phyloP scores from a whole-genome alignment of 2,797 vertebrate genomes.

The Pteropus rufus region DNA sequence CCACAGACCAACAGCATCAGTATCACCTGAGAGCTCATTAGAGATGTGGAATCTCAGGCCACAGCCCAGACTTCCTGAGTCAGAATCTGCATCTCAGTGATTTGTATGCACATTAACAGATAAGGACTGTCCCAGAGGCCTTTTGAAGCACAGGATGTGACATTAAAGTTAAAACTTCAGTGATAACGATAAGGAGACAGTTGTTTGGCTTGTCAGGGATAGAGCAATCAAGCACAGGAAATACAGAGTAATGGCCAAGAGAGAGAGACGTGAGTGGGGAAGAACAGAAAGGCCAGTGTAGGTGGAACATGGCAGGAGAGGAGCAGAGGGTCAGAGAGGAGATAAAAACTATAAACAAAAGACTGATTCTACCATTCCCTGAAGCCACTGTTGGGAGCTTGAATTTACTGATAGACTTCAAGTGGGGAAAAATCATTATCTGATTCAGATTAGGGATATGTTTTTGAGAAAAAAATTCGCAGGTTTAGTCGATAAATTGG shows the following conservation, averaged over 20 bases:
- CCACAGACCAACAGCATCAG: neutral
- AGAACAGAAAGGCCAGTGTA: neutral
- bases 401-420: neutral
- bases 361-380: neutral
- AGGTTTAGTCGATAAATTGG: neutral
- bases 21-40: neutral
- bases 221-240: neutral
- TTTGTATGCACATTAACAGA: neutral
- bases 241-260: neutral
- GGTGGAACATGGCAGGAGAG: neutral
- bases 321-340: neutral
- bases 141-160: neutral
- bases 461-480: neutral
- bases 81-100: neutral
- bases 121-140: neutral
- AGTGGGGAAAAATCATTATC: neutral
- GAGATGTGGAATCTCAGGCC: neutral
- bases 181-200: neutral
- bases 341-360: neutral
- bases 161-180: neutral
- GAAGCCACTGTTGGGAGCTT: neutral
- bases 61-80: neutral
- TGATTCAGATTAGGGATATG: neutral
- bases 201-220: neutral
- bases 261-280: neutral